Base-by-base conservation (phyloP, 2,797 vertebrate genomes). In the Mastacembelus armatus region DNA sequence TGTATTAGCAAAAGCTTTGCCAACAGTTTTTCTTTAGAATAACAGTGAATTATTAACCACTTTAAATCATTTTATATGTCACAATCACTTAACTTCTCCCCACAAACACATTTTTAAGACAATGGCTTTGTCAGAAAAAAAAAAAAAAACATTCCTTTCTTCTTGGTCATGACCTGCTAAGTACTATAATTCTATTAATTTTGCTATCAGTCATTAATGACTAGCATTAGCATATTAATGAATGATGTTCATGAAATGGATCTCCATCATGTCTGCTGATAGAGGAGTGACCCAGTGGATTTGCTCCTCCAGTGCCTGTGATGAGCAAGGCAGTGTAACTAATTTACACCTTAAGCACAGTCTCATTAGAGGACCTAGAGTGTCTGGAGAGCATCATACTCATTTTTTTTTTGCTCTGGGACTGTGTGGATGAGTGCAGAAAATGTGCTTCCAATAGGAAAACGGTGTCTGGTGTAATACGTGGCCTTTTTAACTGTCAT, bases 181-280 rank as follows among this genome's bases (percentile, higher is more conserved):
- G 74, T 76, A 64, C 75, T 68, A 35, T 86, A 77, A 85, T 89
- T 83, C 87, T 74, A 87, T 90, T 86, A 75, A 84, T 88, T 86
- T 81, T 1, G n/a, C 77, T 74, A 81, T 88, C 80, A 88, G 77
- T 62, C 79, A 85, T 85, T 90, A 90, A 89, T 89, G 74, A 78
- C 74, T 66, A 0, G 18, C 77, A 90, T 90, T 91, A 88, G 79
- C 88, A 92, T 92, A 87, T 91, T 91, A 91, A 92, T 88, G 84
- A 90, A 78, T 72, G 77, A 85, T 84, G 80, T 88, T 85, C 74
- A 56, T 78, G 76, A 82, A 88, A 88, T 47, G 77, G 88, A 85
- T 84, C 75, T 86, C 67, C 80, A 79, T 83, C 83, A 75, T 70
- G 82, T 81, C 74, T 80, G 66, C 39, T 81, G 69, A 71, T 83